Base-by-base conservation (phyloP, 2,888 invertebrate species). In the Drosophila sordidula region DNA sequence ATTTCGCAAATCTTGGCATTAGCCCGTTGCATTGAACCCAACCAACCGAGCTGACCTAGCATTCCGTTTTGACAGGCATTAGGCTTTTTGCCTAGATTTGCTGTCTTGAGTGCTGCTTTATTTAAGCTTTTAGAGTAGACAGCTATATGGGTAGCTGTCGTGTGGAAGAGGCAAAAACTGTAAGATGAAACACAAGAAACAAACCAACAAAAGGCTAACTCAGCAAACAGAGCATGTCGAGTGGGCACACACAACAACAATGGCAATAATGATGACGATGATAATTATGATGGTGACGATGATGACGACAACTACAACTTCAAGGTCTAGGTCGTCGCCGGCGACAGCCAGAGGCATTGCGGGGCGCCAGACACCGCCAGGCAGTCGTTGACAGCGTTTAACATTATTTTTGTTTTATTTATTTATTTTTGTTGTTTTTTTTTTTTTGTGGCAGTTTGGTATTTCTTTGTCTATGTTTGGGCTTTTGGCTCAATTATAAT, bases 251-350 rank as follows among this genome's bases (percentile, higher is more conserved):
- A 29, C 26, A 8, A 18, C 45, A 61, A n/a, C 47, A 38, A 61
- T 66, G 14, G 49, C 55, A 32, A 54, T 58, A 32, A 36, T 70
- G 11, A 41, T 64, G 51, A 34, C 54, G 34, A 45, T 45, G 22
- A 50, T 58, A 3, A 25, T 41, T 39, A 12, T 50, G 22, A 34
- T 54, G 14, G 36, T 41, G 56, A 52, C 45, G 44, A 38, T 62
- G 45, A 59, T 41, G 69, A 52, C 45, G 52, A 52, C 63, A 51
- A 38, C 49, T 41, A 68, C 61, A 42, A 47, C 75, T 56, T 71
- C 89, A 87, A 87, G 87, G 87, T 89, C 87, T 87, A 89, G 89
- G 87, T 87, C 80, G 75, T 51, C 63, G 59, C 52, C 64, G 57
- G 42, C 61, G 55, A 51, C 69, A 65, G 52, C 50, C 42, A 56